Percentiles rank a stretch among this genome's conserved stretches.
Conservation (phyloP, 2,888 invertebrate species). For the Megamerina dolium region DNA sequence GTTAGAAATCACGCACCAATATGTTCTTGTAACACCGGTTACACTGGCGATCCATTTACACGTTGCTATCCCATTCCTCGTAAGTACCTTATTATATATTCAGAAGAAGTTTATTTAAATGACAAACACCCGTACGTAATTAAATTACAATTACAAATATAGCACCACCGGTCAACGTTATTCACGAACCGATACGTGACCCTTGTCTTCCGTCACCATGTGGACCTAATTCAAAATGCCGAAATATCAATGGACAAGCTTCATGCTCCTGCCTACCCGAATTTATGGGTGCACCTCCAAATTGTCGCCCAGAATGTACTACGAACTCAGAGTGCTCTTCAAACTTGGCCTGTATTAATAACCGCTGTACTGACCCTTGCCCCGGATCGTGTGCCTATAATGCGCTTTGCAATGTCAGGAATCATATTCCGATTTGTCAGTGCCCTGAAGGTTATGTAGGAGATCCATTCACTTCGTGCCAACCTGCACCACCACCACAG, state of each 20-base stretch:
- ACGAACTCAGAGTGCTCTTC: constrained; percentile 70
- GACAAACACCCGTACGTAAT: constrained; percentile 19
- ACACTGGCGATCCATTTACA: constrained; percentile 68
- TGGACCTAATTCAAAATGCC: constrained; percentile 63
- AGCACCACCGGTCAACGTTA: constrained; percentile 33
- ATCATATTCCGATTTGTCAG: constrained; percentile 69
- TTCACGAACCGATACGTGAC: constrained; percentile 43
- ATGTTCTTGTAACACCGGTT: constrained; percentile 60
- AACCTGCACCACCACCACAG: constrained; percentile 49
- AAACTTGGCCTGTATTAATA: constrained; percentile 69
- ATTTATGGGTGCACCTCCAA: constrained; percentile 66
- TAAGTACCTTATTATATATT: constrained; percentile 26
- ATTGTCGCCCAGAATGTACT: constrained; percentile 64
- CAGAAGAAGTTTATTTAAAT: too few relatives aligned
- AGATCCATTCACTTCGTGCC: constrained; percentile 62
- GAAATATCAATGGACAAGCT: constrained; percentile 55
- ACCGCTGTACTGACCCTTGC: constrained; percentile 73
- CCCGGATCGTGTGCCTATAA: constrained; percentile 69
- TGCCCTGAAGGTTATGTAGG: constrained; percentile 68
- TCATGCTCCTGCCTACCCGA: constrained; percentile 60
- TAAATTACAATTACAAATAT: neutral
- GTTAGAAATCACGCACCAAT: constrained; percentile 66
- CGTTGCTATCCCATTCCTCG: constrained; percentile 50
- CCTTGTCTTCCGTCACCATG: constrained; percentile 64
- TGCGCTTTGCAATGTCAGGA: constrained; percentile 60